phyloP scores from a whole-genome alignment of 2,797 vertebrate species.

The Numenius phaeopus region DNA sequence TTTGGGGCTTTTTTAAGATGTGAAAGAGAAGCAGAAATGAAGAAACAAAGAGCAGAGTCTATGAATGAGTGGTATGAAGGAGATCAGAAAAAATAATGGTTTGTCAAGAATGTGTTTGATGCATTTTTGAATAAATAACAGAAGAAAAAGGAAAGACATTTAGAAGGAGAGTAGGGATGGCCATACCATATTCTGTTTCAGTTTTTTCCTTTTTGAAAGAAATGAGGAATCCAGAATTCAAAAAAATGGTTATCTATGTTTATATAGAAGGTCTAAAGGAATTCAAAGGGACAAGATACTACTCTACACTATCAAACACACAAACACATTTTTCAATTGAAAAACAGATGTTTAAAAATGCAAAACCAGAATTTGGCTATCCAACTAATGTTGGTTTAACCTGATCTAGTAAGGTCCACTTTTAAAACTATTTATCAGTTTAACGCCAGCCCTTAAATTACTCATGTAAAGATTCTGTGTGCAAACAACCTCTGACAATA shows the following conservation, averaged over 20 bases:
- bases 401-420: not conserved
- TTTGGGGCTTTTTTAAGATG: not conserved
- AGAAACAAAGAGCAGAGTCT: not conserved
- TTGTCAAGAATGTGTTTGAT: not conserved
- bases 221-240: not conserved
- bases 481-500: not conserved
- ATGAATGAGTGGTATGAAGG: not conserved
- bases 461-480: not conserved
- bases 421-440: not conserved
- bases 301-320: not conserved
- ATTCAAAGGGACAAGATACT: not conserved
- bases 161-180: not conserved
- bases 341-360: not conserved
- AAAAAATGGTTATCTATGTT: not conserved
- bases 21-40: not conserved
- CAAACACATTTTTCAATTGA: not conserved
- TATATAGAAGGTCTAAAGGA: not conserved
- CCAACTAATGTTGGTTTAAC: not conserved
- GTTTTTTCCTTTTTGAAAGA: not conserved
- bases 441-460: not conserved
- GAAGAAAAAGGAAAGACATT: not conserved
- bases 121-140: not conserved
- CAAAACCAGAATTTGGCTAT: not conserved
- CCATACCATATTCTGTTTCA: not conserved
- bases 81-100: not conserved